Conservation (phyloP, 2,797 vertebrate species). For the Peromyscus melanophrys region DNA sequence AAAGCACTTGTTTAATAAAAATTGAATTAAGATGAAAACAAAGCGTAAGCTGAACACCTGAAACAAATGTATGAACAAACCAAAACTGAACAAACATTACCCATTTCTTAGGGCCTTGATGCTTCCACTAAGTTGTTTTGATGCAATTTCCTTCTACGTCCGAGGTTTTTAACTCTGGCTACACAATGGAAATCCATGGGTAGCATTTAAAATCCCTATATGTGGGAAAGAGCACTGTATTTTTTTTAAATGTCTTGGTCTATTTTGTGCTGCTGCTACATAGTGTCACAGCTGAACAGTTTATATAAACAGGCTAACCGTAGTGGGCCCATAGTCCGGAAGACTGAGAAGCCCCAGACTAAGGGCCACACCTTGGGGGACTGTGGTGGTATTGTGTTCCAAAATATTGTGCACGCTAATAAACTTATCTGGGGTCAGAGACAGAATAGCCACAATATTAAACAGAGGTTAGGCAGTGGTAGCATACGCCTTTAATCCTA, state of each 20-base stretch:
- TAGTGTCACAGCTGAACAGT: background rate
- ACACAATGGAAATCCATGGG: background rate
- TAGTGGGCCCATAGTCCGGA: background rate
- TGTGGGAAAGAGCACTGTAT: no score
- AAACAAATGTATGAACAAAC: background rate
- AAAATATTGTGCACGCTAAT: no score
- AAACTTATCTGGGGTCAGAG: no score
- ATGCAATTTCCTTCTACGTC: background rate
- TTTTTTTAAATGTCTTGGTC: background rate
- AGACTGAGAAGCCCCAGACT: background rate
- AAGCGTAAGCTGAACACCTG: background rate
- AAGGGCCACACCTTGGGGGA: background rate
- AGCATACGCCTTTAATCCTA: no score
- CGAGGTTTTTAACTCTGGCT: background rate
- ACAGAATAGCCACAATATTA: no score
- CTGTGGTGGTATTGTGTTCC: no score
- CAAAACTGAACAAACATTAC: background rate
- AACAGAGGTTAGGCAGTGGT: no score
- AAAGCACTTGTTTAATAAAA: slow-evolving; percentile 35
- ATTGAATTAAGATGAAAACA: background rate
- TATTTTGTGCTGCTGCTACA: background rate
- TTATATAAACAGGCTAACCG: background rate
- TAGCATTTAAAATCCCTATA: background rate
- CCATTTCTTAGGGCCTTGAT: background rate
- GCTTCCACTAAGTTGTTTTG: background rate